These are phyloP conservation scores for Micromussa lordhowensis DNA, from an alignment of 92 coral and sea anemone species.

Conservation along the genomic window DNA sequence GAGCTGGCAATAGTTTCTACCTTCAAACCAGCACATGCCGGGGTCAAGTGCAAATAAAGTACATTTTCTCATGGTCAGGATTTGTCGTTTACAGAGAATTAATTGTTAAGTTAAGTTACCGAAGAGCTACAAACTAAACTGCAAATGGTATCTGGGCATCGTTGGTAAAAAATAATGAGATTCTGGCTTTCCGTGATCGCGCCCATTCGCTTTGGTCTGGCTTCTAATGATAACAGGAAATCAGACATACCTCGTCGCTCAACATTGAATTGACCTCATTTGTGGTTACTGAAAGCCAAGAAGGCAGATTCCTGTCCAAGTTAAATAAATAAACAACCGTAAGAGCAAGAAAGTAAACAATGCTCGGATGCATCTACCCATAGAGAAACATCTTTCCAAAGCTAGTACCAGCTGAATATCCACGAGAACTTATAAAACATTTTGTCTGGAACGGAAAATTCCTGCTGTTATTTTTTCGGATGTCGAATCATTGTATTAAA, in stretches of 20 bases:
- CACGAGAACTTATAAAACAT: background rate
- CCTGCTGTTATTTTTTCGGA: background rate
- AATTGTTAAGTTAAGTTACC: background rate
- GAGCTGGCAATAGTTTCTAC: background rate
- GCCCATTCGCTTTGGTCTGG: background rate
- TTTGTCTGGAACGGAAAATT: background rate
- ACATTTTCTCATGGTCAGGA: background rate
- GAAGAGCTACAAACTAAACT: background rate
- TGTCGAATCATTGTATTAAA: background rate
- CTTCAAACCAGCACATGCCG: background rate
- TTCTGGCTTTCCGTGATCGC: background rate
- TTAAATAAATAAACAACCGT: background rate
- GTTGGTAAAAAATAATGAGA: background rate
- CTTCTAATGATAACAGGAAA: slow-evolving; percentile 4
- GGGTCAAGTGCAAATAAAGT: background rate
- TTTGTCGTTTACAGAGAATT: background rate
- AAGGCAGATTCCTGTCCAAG: background rate
- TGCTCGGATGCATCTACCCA: background rate
- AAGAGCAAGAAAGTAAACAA: background rate
- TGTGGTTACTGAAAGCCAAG: slow-evolving; percentile 7
- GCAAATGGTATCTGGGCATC: background rate
- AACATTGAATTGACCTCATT: background rate
- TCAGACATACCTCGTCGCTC: background rate
- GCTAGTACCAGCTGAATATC: background rate
- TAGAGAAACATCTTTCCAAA: too few relatives aligned